These are phyloP conservation scores for Tuta absoluta DNA, from an alignment of 2,888 invertebrate genomes.

Conservation along the genomic window DNA sequence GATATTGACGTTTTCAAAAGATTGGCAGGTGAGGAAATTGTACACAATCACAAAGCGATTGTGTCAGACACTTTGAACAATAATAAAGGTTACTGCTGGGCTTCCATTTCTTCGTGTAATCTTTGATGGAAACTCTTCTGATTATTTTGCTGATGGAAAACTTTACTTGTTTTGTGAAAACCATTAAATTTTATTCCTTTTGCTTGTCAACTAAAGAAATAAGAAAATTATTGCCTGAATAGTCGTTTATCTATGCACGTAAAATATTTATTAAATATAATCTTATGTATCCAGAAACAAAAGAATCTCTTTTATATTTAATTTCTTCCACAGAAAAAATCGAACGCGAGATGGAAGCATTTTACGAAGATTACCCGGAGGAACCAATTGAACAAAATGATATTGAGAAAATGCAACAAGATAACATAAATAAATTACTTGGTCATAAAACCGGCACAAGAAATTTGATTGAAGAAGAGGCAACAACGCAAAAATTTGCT, in stretches of 20 bases:
- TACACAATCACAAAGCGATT: slow-evolving; percentile 14
- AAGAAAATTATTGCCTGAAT: not conserved
- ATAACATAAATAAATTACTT: slow-evolving; percentile 45
- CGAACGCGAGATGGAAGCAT: slow-evolving; percentile 63
- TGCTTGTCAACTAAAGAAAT: not conserved
- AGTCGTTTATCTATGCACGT: slow-evolving; percentile 16
- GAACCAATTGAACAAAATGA: slow-evolving; percentile 50
- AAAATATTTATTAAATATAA: not conserved
- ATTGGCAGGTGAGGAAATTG: slow-evolving; percentile 56
- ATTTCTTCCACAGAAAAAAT: slow-evolving; percentile 64
- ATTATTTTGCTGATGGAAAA: not conserved
- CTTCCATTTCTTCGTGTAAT: slow-evolving; percentile 9
- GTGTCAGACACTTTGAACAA: slow-evolving; percentile 24
- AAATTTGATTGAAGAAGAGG: slow-evolving; percentile 31
- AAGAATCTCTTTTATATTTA: slow-evolving; percentile 24
- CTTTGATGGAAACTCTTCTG: not conserved
- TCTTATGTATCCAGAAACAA: slow-evolving; percentile 20
- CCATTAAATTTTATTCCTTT: not conserved
- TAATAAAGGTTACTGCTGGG: not conserved
- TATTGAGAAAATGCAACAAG: slow-evolving; percentile 50
- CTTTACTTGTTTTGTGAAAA: not conserved
- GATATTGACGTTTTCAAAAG: slow-evolving; percentile 62
- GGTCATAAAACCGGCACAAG: slow-evolving; percentile 9
- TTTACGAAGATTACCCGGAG: slow-evolving; percentile 65
- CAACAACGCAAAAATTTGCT: slow-evolving; percentile 36